Evolutionary conservation across 2,888 invertebrate species (phyloP).

Genomic region (Ommatoiulus sabulosus): DNA sequence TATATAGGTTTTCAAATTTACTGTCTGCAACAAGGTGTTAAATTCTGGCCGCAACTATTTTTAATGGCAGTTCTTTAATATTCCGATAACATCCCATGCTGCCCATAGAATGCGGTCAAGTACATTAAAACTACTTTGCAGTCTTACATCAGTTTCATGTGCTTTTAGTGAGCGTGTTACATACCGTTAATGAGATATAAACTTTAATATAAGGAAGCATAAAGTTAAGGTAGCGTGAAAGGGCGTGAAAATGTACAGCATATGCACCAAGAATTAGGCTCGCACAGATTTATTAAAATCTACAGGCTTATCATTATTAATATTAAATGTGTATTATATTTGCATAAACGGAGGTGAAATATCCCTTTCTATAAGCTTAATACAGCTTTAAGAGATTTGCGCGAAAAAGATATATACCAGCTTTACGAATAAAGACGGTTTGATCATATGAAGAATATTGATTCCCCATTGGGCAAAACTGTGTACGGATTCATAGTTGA

Average conservation of each 20-base stretch:
- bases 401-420: background rate
- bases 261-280: background rate
- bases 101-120: background rate
- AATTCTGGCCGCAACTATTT: no score
- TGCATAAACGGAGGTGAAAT: background rate
- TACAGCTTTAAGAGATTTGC: background rate
- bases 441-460: background rate
- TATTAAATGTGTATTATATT: background rate
- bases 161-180: background rate
- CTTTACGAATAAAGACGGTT: background rate
- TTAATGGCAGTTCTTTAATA: background rate
- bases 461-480: background rate
- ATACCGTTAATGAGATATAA: background rate
- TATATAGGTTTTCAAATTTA: no score
- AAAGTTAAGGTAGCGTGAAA: background rate
- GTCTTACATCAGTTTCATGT: background rate
- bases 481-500: background rate
- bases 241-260: background rate
- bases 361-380: background rate
- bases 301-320: constrained; percentile 18
- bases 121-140: background rate
- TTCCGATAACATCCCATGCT: background rate
- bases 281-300: background rate
- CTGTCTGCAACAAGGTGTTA: no score
- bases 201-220: background rate